Evolutionary conservation across 2,888 invertebrate species (phyloP).

Genomic region (Syrphus vitripennis): DNA sequence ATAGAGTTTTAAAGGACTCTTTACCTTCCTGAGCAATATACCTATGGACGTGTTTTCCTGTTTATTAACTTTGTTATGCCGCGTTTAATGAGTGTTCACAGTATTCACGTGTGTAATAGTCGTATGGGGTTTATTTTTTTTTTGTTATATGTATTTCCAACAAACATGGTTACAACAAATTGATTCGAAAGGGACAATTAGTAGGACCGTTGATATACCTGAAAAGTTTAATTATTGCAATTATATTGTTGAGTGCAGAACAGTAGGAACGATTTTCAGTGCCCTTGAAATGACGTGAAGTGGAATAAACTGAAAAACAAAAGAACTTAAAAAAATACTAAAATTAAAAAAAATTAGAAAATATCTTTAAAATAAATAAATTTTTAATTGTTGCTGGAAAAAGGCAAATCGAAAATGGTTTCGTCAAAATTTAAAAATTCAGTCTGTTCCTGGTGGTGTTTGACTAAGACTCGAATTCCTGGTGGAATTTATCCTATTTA

Average conservation of each 20-base stretch:
- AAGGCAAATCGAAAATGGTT: too few relatives aligned
- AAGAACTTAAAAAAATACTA: too few relatives aligned
- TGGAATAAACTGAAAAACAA: too few relatives aligned
- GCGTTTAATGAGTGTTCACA: slow-evolving; percentile 32
- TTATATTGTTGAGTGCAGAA: slow-evolving; percentile 14
- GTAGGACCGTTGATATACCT: neutral
- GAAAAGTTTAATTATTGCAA: slow-evolving; percentile 44
- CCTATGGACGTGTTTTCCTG: slow-evolving; percentile 53
- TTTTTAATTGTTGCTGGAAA: too few relatives aligned
- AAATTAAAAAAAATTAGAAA: too few relatives aligned
- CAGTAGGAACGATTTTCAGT: neutral
- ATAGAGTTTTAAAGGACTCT: neutral
- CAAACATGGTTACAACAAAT: slow-evolving; percentile 25
- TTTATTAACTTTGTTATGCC: slow-evolving; percentile 58
- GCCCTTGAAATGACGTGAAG: neutral
- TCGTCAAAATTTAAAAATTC: too few relatives aligned
- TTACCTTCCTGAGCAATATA: slow-evolving; percentile 7
- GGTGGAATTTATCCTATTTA: too few relatives aligned
- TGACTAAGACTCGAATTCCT: too few relatives aligned
- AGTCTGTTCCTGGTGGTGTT: too few relatives aligned
- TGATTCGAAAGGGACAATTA: slow-evolving; percentile 35
- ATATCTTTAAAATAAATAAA: too few relatives aligned
- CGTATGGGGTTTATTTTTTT: neutral
- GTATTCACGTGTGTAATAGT: slow-evolving; percentile 31
- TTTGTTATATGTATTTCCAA: neutral